Base-by-base conservation (phyloP, 64 coral and sea anemone species). In the Trachythela sp. region DNA sequence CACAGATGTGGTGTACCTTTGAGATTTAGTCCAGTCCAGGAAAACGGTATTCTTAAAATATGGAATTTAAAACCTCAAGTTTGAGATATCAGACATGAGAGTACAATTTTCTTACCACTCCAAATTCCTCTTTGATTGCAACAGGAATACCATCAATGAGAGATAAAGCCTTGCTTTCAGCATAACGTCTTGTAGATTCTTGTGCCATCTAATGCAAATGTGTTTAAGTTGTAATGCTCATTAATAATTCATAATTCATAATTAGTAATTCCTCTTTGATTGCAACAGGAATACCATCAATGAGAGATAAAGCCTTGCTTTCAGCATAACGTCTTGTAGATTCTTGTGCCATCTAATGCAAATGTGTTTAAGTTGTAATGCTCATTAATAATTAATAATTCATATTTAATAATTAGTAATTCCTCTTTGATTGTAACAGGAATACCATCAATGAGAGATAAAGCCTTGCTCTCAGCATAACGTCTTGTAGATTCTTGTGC, bases 81-180 rank as follows among this genome's bases (percentile, higher is more conserved):
- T n/a, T n/a, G n/a, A n/a, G n/a, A n/a, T n/a, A n/a, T n/a, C n/a
- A n/a, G n/a, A n/a, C n/a, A n/a, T n/a, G n/a, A n/a, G n/a, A n/a
- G n/a, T n/a, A n/a, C n/a, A n/a, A n/a, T n/a, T n/a, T n/a, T 64
- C 83, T 93, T 56, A 99, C 93, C 83, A 99, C 93, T 72, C 86
- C 20, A 83, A 45, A 94, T 29, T 94, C 91, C 72, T 91, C 96
- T 89, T 99, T 99, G 30, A 95, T 15, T 54, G 83, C 96, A 39
- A 99, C 93, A 68, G 96, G 96, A 15, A 95, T 86, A 26, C 96
- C 96, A 92, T 99, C 96, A 83, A 99, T 54, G n/a, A 99, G 75
- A 20, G 96, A 99, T 24, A 99, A 67, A 15, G 93, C 77, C 24
- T 97, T 90, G 9, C 85, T 52, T 5, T 95, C 52, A 0, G 83